Evolutionary conservation across 2,888 invertebrate species (phyloP), one percentile per base, ranked within the genome.

Genomic region (Oscheius onirici): DNA sequence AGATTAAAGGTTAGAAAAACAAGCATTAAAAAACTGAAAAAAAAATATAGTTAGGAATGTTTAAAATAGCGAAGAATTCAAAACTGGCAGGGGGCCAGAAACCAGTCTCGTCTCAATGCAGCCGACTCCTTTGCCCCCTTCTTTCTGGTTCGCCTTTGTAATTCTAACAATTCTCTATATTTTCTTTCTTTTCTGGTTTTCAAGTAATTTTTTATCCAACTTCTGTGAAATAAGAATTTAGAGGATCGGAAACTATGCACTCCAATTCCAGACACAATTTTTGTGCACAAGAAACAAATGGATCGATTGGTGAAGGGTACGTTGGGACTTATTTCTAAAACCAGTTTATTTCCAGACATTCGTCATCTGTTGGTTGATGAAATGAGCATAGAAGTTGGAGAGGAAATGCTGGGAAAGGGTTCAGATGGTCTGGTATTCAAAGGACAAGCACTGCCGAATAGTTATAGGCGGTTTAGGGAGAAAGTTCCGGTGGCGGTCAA

Each of bases 401-500:
- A 86, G 57, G 78, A 75, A 61, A 84, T 83, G 44, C 79, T 86
- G 15, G 86, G 86, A 10, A 84, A 84, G 52, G 86, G 84, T n/a
- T 75, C 82, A 22, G 79, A 81, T n/a, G 85, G 85, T 41, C 85
- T 85, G 72, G 83, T 86, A 5, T 85, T 85, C 76, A 82, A 83
- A 6, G 78, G 75, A 20, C 86, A 80, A 57, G 86, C 86, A 1
- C 84, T 81, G 41, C 84, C 86, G 5, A 83, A 83, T 49, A 81
- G 84, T 26, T 76, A 82, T 34, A 84, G 84, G 55, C 78, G 86
- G 15, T 84, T 82, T 77, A 86, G 83, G 66, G 81, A 82, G 43
- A 84, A 82, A 66, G 78, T 82, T 3, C 78, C 83, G 5, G 85
- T 84, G n/a, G 86, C 86, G 1, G 80, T 86, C 8, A 86, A 86